phyloP scores from a whole-genome alignment of 2,797 vertebrate species.

The Hapalemur alaotrensis region DNA sequence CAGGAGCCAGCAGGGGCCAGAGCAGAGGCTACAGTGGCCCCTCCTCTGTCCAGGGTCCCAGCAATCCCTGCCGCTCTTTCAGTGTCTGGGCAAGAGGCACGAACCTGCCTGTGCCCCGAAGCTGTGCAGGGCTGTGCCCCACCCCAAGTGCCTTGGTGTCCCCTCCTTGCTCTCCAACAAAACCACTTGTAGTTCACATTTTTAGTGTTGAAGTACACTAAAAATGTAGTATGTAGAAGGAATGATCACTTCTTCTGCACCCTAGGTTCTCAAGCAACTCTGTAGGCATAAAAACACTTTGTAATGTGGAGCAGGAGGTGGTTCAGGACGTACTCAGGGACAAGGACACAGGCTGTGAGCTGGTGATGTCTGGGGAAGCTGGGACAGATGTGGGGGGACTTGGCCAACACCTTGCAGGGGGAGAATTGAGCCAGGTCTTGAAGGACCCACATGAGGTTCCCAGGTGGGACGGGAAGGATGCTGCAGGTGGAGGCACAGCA shows the following conservation, averaged over 20 bases:
- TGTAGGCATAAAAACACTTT: rapidly evolving
- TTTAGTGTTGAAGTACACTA: background rate
- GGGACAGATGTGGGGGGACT: rapidly evolving
- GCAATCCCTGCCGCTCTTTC: background rate
- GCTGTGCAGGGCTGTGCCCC: background rate
- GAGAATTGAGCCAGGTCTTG: background rate
- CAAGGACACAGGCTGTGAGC: rapidly evolving
- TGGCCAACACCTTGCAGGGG: too few species aligned
- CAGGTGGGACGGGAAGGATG: background rate
- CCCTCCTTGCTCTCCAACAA: background rate
- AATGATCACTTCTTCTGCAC: background rate
- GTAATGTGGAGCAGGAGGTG: rapidly evolving
- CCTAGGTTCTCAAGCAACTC: background rate
- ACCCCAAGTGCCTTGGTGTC: rapidly evolving
- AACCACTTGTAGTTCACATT: background rate
- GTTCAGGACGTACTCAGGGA: background rate
- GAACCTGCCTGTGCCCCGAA: rapidly evolving
- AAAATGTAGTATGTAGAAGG: background rate
- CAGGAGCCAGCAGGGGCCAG: rapidly evolving
- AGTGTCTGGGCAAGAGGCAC: background rate
- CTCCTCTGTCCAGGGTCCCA: background rate
- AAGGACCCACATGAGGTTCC: rapidly evolving
- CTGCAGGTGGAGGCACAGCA: background rate
- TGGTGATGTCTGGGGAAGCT: rapidly evolving
- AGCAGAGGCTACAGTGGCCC: rapidly evolving